Evolutionary conservation across 2,797 vertebrate genomes (phyloP).

Genomic region (Chanos chanos): DNA sequence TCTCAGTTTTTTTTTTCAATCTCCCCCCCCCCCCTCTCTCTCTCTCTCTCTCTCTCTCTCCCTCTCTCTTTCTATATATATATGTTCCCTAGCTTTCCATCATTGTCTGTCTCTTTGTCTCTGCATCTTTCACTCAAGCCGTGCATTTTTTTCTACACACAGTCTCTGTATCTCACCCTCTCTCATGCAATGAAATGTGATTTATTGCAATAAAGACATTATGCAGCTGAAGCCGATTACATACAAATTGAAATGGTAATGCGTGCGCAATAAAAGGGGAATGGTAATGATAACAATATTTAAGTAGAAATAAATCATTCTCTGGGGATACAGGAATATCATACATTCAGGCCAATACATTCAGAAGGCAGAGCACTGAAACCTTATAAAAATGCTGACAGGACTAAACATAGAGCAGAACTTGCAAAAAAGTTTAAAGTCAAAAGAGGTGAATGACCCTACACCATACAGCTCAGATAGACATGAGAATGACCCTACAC

Average conservation of each 20-base stretch:
- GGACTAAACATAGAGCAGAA: background rate
- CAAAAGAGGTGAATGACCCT: background rate
- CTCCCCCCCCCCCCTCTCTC: background rate
- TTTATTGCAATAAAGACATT: conserved; percentile 65
- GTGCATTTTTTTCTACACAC: too few relatives aligned
- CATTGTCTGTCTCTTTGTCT: conserved; percentile 28
- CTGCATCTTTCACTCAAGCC: conserved; percentile 28
- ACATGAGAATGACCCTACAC: too few relatives aligned
- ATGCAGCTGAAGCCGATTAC: conserved; percentile 63
- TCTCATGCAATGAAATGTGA: conserved; percentile 53
- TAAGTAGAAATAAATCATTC: conserved; percentile 55
- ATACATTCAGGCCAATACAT: conserved; percentile 58
- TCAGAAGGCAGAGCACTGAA: conserved; percentile 54
- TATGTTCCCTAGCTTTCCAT: conserved; percentile 22
- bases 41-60: conserved; percentile 8
- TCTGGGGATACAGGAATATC: conserved; percentile 42
- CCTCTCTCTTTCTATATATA: conserved; percentile 1
- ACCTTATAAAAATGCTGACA: background rate
- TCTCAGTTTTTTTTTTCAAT: background rate
- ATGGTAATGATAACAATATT: conserved; percentile 63
- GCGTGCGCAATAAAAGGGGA: conserved; percentile 62
- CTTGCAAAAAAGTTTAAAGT: background rate
- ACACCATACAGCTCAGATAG: too few relatives aligned
- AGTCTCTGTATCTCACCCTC: background rate
- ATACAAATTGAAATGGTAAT: conserved; percentile 74